Base-by-base conservation (phyloP, 2,888 invertebrate genomes). In the Sthenelais limicola region DNA sequence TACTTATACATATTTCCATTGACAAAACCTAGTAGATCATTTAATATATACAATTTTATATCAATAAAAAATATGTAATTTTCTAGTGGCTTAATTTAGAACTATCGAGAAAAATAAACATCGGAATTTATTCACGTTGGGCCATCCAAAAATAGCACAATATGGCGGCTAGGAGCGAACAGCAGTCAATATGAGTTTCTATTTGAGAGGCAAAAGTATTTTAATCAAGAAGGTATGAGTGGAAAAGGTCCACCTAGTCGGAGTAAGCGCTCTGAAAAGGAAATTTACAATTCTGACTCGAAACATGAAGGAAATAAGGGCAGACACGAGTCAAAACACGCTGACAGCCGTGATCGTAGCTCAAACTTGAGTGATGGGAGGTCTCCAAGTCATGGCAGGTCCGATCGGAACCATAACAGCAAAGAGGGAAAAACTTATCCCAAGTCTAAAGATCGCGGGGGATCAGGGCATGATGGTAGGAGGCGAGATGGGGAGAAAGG, bases 201-300 rank as follows among this genome's bases (percentile, higher is more conserved):
- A 67, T 26, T 67, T 48, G 26, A 48, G 28, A 48, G 32, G 48
- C 26, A 48, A 12, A 26, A n/a, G 2, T n/a, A n/a, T 5, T 67
- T 35, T 49, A 21, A 33, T 33, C 7, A 24, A 48, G 12, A 51
- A 52, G 71, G 51, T n/a, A 71, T 71, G 71, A 71, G 71, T 56
- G 54, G 58, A 56, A 58, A 62, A 30, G 43, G 32, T 30, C 21
- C 58, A 32, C 9, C 56, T 15, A 49, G 71, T 32, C 52, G 71
- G 21, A 33, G 32, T 43, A 71, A 71, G 33, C 71, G 71, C 24
- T 28, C 71, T 4, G 71, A 71, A n/a, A 71, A 71, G 32, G 71
- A 62, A 47, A 26, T 15, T 18, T 30, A 38, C 21, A 58, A 24
- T 47, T 43, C 28, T 48, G 71, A 71, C n/a, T 47, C 56, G 15